These are phyloP conservation scores for Pipistrellus pipistrellus DNA, from an alignment of 2,797 vertebrate species.

Conservation along the genomic window DNA sequence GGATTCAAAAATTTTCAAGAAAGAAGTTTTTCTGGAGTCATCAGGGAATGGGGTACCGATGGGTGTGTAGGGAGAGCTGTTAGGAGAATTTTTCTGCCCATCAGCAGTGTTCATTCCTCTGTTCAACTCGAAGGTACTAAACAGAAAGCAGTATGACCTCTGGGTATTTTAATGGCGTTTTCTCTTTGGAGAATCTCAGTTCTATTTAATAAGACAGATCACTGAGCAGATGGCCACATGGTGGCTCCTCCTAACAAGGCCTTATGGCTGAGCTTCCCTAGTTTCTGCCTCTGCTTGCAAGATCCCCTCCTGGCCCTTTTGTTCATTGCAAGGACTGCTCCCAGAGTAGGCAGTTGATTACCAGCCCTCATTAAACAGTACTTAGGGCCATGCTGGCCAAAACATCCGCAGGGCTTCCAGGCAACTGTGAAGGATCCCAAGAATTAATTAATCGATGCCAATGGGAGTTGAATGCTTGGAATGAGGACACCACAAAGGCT, in stretches of 20 bases:
- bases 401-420: not conserved
- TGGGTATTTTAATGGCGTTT: slow-evolving; percentile 23
- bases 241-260: not conserved
- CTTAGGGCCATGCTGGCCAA: not conserved
- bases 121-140: not conserved
- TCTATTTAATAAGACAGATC: not conserved
- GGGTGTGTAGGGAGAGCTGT: not conserved
- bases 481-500: not conserved
- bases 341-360: not conserved
- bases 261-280: not conserved
- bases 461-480: not conserved
- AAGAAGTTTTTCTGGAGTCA: not conserved
- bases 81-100: not conserved
- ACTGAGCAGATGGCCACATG: not conserved
- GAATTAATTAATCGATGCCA: slow-evolving; percentile 46
- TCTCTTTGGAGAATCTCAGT: slow-evolving; percentile 28
- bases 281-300: not conserved
- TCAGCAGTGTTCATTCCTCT: not conserved
- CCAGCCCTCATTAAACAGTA: not conserved
- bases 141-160: not conserved
- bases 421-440: not conserved
- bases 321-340: not conserved
- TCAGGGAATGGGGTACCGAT: not conserved
- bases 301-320: not conserved
- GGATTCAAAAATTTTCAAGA: slow-evolving; percentile 1